These are phyloP conservation scores for Lacerta viridis DNA, from an alignment of 2,797 vertebrate genomes.

Conservation along the genomic window DNA sequence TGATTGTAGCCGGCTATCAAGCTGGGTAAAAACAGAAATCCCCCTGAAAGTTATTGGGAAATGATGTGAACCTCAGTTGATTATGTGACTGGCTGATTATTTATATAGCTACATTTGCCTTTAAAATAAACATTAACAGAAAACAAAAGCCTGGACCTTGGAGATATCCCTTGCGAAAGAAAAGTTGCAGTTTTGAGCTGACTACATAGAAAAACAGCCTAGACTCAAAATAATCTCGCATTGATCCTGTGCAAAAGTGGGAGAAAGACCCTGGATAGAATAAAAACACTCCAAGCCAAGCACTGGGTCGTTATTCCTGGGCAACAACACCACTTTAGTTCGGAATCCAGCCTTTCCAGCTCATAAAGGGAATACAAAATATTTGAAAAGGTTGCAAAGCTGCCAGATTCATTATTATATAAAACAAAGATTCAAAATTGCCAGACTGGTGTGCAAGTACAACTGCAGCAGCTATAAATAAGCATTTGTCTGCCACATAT, in stretches of 20 bases:
- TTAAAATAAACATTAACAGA: not conserved
- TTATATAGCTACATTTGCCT: not conserved
- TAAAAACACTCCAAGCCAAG: not conserved
- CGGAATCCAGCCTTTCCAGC: not conserved
- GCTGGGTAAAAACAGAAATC: not conserved
- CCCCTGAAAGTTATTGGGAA: not conserved
- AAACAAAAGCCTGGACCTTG: not conserved
- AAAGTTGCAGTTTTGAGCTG: not conserved
- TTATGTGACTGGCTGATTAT: not conserved
- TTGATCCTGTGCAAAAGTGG: not conserved
- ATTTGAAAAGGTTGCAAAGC: not conserved
- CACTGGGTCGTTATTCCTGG: not conserved
- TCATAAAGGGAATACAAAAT: not conserved
- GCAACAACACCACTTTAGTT: not conserved
- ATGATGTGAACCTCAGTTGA: not conserved
- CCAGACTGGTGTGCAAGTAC: not conserved
- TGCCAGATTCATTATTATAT: not conserved
- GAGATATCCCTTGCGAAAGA: not conserved
- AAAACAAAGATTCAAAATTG: not conserved
- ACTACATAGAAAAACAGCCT: not conserved
- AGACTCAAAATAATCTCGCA: not conserved
- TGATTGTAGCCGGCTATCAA: not conserved
- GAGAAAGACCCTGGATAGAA: not conserved
- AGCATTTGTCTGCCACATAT: slow-evolving; percentile 31
- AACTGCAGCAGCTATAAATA: not conserved